These are phyloP conservation scores for Nothocercus julius DNA, from an alignment of 2,113 vertebrate species.

Conservation along the genomic window DNA sequence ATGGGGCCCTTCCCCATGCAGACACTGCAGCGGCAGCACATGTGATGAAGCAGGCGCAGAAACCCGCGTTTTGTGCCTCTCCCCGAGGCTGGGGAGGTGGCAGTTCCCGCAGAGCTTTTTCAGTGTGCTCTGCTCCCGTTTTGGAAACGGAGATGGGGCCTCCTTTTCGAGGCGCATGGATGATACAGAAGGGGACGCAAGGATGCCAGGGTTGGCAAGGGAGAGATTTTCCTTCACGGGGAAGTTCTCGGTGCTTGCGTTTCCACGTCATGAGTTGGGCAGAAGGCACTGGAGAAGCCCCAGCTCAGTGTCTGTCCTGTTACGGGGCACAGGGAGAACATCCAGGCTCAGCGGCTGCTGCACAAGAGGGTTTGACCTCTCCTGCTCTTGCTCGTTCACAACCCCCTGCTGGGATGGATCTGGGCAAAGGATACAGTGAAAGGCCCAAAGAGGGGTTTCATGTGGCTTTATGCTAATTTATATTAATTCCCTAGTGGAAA, in stretches of 20 bases:
- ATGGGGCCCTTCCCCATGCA: not conserved
- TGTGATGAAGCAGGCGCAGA: not conserved
- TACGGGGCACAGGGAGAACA: not conserved
- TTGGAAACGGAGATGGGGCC: not conserved
- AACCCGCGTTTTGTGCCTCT: not conserved
- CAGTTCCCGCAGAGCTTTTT: not conserved
- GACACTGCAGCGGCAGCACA: too few relatives aligned
- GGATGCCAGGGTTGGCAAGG: not conserved
- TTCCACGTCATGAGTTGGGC: not conserved
- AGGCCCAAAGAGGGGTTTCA: slow-evolving; percentile 5
- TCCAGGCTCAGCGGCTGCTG: not conserved
- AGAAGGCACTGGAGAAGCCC: not conserved
- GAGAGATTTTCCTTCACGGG: not conserved
- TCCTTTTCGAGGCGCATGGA: not conserved
- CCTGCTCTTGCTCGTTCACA: not conserved
- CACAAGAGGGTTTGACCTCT: not conserved
- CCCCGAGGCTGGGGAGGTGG: not conserved
- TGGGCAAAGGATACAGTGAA: slow-evolving; percentile 43
- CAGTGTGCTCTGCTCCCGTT: not conserved
- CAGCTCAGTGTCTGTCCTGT: not conserved
- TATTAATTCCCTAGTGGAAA: slow-evolving; percentile 70
- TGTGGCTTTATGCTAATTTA: slow-evolving; percentile 52
- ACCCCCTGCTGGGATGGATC: not conserved
- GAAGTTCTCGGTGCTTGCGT: not conserved
- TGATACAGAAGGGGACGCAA: not conserved